Evolutionary conservation across 2,888 invertebrate species (phyloP), one percentile per base, ranked within the genome.

Genomic region (Epinotia ramella): DNA sequence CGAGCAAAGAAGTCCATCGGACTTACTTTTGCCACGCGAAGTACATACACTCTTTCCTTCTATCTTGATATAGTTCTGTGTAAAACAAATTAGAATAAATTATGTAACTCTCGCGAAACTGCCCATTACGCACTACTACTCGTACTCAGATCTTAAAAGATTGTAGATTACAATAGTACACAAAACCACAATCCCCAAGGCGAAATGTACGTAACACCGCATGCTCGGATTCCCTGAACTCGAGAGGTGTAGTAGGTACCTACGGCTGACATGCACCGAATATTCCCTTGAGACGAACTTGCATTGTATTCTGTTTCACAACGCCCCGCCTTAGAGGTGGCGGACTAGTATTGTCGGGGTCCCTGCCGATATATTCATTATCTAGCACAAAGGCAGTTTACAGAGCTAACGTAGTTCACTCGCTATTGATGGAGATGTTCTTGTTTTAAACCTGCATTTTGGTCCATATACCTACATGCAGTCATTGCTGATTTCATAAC

Each of bases 261-360:
- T 28, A 20, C 56, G 20, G 44, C 28, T 33, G 66, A 60, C 70
- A 66, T 75, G 70, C 65, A 65, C 70, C 40, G 60, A 75, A 70
- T 66, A 75, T 71, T 71, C 65, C 70, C 70, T 20, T 60, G 75
- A 65, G 75, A 53, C 66, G 70, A 71, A 53, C 75, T 40, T 70
- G 70, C 65, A 75, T 75, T 75, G 70, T 75, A 53, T n/a, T 28
- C 46, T 46, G 59, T 66, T 66, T 65, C 57, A 9, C 69, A 56
- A 57, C 24, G 56, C 56, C 62, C 46, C 24, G 28, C 28, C 62
- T 68, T 59, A 18, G 33, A 4, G 62, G 56, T n/a, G 28, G 20
- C 44, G 53, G 69, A 5, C 24, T 53, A 28, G 28, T n/a, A 64
- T 69, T 74, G 59, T 69, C 11, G 57, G 9, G 24, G 9, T 16